phyloP scores from a whole-genome alignment of 2,888 invertebrate species.

The Dicranocentrus wangi region DNA sequence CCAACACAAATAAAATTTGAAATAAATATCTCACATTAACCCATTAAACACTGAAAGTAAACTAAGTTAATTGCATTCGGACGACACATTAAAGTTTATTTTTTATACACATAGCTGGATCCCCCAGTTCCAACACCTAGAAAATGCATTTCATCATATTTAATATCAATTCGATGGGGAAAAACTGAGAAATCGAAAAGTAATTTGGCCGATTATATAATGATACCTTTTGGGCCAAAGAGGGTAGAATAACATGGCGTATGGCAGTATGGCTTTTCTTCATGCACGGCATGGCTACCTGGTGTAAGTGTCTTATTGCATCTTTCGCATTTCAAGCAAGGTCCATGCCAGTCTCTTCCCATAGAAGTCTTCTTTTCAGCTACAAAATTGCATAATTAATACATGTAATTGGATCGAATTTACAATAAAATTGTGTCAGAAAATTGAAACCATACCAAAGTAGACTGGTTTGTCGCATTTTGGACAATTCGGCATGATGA shows the following conservation, averaged over 20 bases:
- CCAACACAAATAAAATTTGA: no score
- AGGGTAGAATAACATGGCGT: slow-evolving; percentile 81
- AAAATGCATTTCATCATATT: no score
- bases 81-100: no score
- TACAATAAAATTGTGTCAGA: no score
- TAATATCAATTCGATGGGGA: no score
- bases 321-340: slow-evolving; percentile 81
- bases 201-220: no score
- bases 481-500: slow-evolving; percentile 64
- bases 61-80: no score
- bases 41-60: no score
- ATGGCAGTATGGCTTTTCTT: slow-evolving; percentile 82
- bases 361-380: slow-evolving; percentile 83
- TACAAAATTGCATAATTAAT: slow-evolving; percentile 75
- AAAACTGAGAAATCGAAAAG: no score
- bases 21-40: no score
- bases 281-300: slow-evolving; percentile 81
- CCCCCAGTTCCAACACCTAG: slow-evolving; percentile 65
- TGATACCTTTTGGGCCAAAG: slow-evolving; percentile 81
- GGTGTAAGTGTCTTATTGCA: slow-evolving; percentile 82
- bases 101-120: slow-evolving; percentile 58
- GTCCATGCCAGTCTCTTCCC: slow-evolving; percentile 83
- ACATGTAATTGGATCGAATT: no score
- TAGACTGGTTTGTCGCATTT: slow-evolving; percentile 64
- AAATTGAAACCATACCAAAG: no score